Percentiles rank a stretch among this genome's conserved stretches.
phyloP scores from a whole-genome alignment of 2,113 vertebrate species.

The Bos javanicus region DNA sequence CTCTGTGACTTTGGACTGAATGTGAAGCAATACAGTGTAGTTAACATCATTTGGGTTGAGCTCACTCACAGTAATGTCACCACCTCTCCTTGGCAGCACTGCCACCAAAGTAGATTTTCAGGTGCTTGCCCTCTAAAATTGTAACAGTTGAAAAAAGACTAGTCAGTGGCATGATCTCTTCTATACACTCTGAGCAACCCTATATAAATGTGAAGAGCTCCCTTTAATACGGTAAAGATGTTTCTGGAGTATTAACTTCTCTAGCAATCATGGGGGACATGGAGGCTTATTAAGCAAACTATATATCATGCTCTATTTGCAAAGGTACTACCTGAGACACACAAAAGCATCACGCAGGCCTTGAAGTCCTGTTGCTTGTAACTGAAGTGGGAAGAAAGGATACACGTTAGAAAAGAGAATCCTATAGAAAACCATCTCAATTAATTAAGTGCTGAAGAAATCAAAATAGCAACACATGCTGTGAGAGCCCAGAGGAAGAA shows the following conservation, averaged over 20 bases:
- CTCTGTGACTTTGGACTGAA: conserved; percentile 34
- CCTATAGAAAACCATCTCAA: not conserved
- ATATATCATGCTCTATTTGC: not conserved
- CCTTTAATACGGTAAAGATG: not conserved
- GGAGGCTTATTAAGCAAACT: not conserved
- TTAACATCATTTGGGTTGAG: conserved; percentile 20
- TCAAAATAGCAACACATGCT: not conserved
- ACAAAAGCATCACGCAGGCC: not conserved
- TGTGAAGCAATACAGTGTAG: not conserved
- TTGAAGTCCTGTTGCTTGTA: not conserved
- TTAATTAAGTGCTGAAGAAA: not conserved
- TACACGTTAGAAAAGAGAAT: not conserved
- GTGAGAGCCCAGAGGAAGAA: not conserved
- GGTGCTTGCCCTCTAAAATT: not conserved
- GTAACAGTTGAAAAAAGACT: not conserved
- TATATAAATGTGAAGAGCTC: not conserved
- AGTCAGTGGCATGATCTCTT: not conserved
- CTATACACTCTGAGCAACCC: not conserved
- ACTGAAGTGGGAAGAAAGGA: not conserved
- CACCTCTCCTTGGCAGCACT: conserved; percentile 17
- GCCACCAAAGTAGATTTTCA: not conserved
- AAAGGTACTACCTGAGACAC: not conserved
- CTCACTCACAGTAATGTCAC: conserved; percentile 12
- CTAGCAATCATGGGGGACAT: not conserved
- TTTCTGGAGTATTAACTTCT: not conserved